Conservation (phyloP, 1,140 invertebrate genomes). For the Thaumetopoea pityocampa region DNA sequence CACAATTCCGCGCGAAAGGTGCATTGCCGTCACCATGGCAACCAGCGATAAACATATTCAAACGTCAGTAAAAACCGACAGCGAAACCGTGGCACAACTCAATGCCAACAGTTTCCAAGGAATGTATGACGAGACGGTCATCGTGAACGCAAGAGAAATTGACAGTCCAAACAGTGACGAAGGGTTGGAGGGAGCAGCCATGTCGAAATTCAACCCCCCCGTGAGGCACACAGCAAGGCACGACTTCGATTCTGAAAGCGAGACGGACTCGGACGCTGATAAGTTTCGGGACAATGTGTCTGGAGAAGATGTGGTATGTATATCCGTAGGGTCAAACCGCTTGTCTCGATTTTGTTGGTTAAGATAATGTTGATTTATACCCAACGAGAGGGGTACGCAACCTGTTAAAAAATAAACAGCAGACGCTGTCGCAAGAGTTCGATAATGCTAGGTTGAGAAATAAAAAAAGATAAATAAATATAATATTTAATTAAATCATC, state of each 20-base stretch:
- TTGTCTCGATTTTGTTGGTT: no score
- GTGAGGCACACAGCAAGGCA: constrained; percentile 50
- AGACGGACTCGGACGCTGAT: constrained; percentile 45
- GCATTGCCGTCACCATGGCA: constrained; percentile 47
- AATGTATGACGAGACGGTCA: constrained; percentile 63
- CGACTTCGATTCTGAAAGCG: constrained; percentile 59
- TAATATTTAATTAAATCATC: no score
- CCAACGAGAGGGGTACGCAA: no score
- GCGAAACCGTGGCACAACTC: no score
- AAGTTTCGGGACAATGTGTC: constrained; percentile 44
- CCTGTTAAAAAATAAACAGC: no score
- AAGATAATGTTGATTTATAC: no score
- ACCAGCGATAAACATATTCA: constrained; percentile 62
- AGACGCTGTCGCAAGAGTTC: no score
- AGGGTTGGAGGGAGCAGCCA: constrained; percentile 39
- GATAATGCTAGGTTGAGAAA: no score
- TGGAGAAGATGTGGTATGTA: constrained; percentile 42
- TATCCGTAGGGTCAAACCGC: no score
- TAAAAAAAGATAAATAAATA: no score
- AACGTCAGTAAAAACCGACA: constrained; percentile 28
- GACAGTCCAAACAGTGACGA: constrained; percentile 56
- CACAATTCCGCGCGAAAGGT: constrained; percentile 19
- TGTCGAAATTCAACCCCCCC: constrained; percentile 61
- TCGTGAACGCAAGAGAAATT: constrained; percentile 51
- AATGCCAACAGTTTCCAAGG: no score